Percentiles rank a stretch among this genome's conserved stretches.
Conservation (phyloP, 1,140 invertebrate species). For the Hycleus cichorii region DNA sequence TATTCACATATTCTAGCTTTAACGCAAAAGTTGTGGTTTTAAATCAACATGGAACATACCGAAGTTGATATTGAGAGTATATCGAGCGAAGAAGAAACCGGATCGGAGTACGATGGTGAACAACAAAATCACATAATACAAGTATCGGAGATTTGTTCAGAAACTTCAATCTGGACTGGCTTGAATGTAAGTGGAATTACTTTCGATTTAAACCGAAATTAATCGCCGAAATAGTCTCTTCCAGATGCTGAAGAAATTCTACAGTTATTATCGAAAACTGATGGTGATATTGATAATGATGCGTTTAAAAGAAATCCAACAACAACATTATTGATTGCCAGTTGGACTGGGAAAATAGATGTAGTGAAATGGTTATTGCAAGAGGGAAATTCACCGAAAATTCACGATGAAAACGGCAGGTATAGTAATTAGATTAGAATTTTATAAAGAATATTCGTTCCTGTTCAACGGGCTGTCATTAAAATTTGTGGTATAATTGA, state of each 20-base stretch:
- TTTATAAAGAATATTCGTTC: too few species aligned
- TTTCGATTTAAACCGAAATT: constrained; percentile 28
- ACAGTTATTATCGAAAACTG: constrained; percentile 26
- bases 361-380: constrained; percentile 42
- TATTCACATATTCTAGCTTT: too few species aligned
- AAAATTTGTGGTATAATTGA: too few species aligned
- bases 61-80: constrained; percentile 42
- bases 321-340: constrained; percentile 42
- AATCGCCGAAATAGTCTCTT: constrained; percentile 27
- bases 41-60: constrained; percentile 5
- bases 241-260: constrained; percentile 45
- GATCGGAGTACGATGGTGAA: constrained; percentile 44
- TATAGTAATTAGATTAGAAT: constrained; percentile 24
- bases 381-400: constrained; percentile 40
- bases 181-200: constrained; percentile 35
- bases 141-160: constrained; percentile 48
- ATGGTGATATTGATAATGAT: constrained; percentile 41
- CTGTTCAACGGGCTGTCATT: too few species aligned
- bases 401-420: constrained; percentile 45
- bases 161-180: constrained; percentile 41
- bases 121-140: constrained; percentile 40
- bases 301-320: constrained; percentile 26
- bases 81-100: constrained; percentile 48
- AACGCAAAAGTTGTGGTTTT: too few species aligned
- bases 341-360: constrained; percentile 45